Evolutionary conservation across 92 coral and sea anemone species (phyloP).

Genomic region (Porites divaricata): DNA sequence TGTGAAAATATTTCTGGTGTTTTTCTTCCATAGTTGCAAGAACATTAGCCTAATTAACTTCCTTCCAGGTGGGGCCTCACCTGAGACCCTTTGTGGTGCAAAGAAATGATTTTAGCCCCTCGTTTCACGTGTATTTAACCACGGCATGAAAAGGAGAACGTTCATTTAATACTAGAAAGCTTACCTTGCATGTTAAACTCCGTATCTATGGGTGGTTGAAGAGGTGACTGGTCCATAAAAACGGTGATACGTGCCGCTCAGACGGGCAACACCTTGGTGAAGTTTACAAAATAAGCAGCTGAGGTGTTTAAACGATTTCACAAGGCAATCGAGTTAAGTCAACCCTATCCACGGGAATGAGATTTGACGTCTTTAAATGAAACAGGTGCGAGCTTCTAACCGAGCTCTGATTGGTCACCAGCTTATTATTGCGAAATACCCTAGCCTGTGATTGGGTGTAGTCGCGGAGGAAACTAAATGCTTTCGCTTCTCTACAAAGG

Average conservation of each 20-base stretch:
- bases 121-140: constrained; percentile 29
- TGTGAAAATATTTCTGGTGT: not conserved
- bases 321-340: constrained; percentile 40
- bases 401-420: constrained; percentile 69
- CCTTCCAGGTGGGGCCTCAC: constrained; percentile 10
- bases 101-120: not conserved
- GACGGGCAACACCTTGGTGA: constrained; percentile 25
- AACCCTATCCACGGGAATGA: constrained; percentile 46
- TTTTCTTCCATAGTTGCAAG: not conserved
- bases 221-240: constrained; percentile 15
- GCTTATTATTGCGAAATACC: constrained; percentile 45
- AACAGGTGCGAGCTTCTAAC: constrained; percentile 77
- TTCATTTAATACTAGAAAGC: not conserved
- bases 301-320: constrained; percentile 38
- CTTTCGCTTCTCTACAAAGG: constrained; percentile 21
- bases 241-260: not conserved
- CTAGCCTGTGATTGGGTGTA: constrained; percentile 59
- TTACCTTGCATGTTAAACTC: constrained; percentile 39
- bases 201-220: constrained; percentile 15
- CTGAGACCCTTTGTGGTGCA: not conserved
- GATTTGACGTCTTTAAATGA: constrained; percentile 51
- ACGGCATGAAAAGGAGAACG: constrained; percentile 27
- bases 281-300: constrained; percentile 27
- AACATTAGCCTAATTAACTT: constrained; percentile 15
- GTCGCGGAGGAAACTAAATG: constrained; percentile 8